Conservation (phyloP, 2,888 invertebrate genomes). For the Aethes cnicana region DNA sequence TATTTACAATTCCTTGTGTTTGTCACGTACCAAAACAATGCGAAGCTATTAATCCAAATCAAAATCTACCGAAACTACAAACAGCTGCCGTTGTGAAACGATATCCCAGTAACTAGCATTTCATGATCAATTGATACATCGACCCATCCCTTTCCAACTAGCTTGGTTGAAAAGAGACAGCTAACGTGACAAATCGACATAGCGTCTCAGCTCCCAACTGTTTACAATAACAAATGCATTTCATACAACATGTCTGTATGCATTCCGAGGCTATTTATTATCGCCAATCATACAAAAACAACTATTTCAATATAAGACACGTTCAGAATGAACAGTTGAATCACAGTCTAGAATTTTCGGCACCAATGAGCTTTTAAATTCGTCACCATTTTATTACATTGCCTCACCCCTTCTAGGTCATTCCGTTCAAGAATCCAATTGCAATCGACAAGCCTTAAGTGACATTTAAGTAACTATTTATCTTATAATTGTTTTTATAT, state of each 20-base stretch:
- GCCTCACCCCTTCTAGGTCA: constrained; percentile 55
- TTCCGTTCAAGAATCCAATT: constrained; percentile 49
- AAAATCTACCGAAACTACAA: constrained; percentile 57
- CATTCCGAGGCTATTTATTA: constrained; percentile 38
- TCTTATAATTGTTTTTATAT: constrained; percentile 59
- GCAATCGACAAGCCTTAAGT: constrained; percentile 67
- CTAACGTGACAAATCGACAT: background rate
- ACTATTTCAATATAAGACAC: constrained; percentile 83
- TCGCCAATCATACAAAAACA: constrained; percentile 79
- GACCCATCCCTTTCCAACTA: background rate
- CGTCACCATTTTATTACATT: constrained; percentile 64
- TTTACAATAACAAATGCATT: constrained; percentile 61
- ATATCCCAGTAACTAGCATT: constrained; percentile 43
- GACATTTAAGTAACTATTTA: constrained; percentile 55
- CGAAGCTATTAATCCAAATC: constrained; percentile 68
- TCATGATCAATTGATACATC: constrained; percentile 2
- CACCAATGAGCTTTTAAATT: constrained; percentile 81
- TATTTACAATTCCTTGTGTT: constrained; percentile 10
- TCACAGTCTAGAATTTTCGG: constrained; percentile 82
- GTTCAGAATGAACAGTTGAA: constrained; percentile 80
- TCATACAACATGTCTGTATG: constrained; percentile 58
- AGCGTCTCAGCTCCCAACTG: background rate
- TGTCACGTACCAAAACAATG: constrained; percentile 36
- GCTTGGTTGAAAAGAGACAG: background rate
- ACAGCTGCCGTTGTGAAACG: constrained; percentile 56